Base-by-base conservation (phyloP, 2,113 vertebrate species). In the cat (Felis catus) region DNA sequence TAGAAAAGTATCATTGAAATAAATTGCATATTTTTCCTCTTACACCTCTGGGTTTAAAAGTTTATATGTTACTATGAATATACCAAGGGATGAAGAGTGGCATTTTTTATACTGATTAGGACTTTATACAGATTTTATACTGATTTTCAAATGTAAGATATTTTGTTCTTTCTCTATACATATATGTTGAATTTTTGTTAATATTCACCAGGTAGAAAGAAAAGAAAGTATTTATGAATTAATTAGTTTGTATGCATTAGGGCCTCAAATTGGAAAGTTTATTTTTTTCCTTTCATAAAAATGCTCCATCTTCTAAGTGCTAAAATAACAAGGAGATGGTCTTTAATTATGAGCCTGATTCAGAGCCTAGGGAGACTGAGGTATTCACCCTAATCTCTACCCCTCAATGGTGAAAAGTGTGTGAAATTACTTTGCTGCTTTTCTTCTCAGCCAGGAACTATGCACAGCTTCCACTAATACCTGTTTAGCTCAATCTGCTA, bases 1-100 rank as follows among this genome's bases (percentile, higher is more conserved):
- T 81, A 78, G 45, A 66, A 95, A 95, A 95, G 76, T 88, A 88
- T 92, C 83, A 96, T 79, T 96, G 96, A 97, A 94, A 88, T 94
- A 93, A 93, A 96, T 96, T 92, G 90, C 19, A 39, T 85, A 84
- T 92, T 71, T 93, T 95, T 61, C 45, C 48, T 85, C 58, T 92
- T 66, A 41, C 19, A 53, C 27, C 4, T 88, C 48, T 95, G 5
- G 11, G 14, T 88, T 96, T 96, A 92, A 95, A 89, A 84, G 61
- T 78, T 83, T 87, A 65, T 41, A 61, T 53, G 23, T 7, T 45
- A 78, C 23, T 48, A 13, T 51, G 25, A 86, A 79, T 48, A 33
- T 51, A 76, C 61, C 48, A 61, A 82, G 29, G 21, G 6, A n/a
- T 33, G 0, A 48, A 23, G 16, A 91, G 18, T 92, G 39, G 16